Conservation (phyloP, 1,140 invertebrate genomes). For the Medauroidea extradentata region DNA sequence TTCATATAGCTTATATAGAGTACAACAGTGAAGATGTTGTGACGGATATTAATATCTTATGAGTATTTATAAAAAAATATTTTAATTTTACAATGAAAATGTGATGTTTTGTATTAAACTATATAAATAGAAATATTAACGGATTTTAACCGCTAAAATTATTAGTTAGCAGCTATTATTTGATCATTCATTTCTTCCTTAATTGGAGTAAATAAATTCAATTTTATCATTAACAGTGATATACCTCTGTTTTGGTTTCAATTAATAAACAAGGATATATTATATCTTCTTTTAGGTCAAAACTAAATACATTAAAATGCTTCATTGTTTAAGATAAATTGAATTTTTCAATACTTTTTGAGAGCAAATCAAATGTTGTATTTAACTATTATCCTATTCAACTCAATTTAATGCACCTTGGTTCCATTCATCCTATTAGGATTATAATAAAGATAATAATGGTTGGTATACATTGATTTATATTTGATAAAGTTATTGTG, state of each 20-base stretch:
- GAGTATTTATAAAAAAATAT: slow-evolving; percentile 22
- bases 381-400: slow-evolving; percentile 52
- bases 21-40: slow-evolving; percentile 55
- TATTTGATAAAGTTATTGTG: slow-evolving; percentile 44
- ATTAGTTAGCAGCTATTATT: slow-evolving; percentile 32
- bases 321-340: slow-evolving; percentile 44
- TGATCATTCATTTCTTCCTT: slow-evolving; percentile 40
- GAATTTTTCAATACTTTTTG: slow-evolving; percentile 49
- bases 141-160: slow-evolving; percentile 23
- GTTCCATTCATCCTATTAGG: slow-evolving; percentile 56
- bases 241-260: slow-evolving; percentile 53
- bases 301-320: slow-evolving; percentile 51
- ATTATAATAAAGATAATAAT: slow-evolving; percentile 50
- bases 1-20: slow-evolving; percentile 56
- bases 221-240: slow-evolving; percentile 52
- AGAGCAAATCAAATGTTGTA: slow-evolving; percentile 59
- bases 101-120: slow-evolving; percentile 53
- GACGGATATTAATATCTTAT: slow-evolving; percentile 30
- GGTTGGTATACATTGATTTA: slow-evolving; percentile 39
- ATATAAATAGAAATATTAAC: slow-evolving; percentile 38
- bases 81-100: slow-evolving; percentile 55
- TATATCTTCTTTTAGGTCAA: slow-evolving; percentile 50
- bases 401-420: slow-evolving; percentile 56
- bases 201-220: slow-evolving; percentile 43
- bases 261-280: slow-evolving; percentile 49